Conservation (phyloP, 2,888 invertebrate species). For the Cerastoderma edule region DNA sequence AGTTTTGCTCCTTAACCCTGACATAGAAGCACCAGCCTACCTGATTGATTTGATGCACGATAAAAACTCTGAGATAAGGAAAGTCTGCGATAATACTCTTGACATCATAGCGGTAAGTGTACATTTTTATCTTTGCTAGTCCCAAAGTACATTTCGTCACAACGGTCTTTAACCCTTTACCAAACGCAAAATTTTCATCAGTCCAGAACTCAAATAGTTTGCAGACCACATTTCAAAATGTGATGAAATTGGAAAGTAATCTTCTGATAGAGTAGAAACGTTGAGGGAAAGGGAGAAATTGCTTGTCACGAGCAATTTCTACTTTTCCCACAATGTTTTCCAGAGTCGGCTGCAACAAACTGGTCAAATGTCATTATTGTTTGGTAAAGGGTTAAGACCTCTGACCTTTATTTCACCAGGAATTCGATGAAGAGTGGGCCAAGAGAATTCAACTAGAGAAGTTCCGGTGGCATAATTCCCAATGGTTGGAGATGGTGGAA, state of each 20-base stretch:
- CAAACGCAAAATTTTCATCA: too few species aligned
- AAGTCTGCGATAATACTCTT: slow-evolving; percentile 96
- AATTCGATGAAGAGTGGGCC: slow-evolving; percentile 96
- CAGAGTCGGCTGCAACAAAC: too few species aligned
- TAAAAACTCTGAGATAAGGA: slow-evolving; percentile 95
- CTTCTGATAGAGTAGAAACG: too few species aligned
- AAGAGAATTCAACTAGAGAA: slow-evolving; percentile 95
- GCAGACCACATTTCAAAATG: too few species aligned
- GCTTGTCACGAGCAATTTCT: neutral
- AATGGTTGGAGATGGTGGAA: slow-evolving; percentile 99
- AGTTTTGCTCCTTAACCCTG: slow-evolving; percentile 53
- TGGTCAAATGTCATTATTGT: too few species aligned
- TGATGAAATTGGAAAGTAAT: too few species aligned
- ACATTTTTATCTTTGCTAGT: too few species aligned
- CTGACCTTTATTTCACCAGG: slow-evolving; percentile 83
- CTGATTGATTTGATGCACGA: slow-evolving; percentile 99
- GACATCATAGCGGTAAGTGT: slow-evolving; percentile 94
- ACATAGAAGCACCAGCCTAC: slow-evolving; percentile 95
- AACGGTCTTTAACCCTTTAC: too few species aligned
- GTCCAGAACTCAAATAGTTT: too few species aligned
- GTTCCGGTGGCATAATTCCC: slow-evolving; percentile 98
- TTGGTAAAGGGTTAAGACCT: too few species aligned
- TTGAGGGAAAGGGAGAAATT: neutral
- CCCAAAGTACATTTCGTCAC: neutral
- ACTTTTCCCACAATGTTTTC: slow-evolving; percentile 8